Percentiles rank a stretch among this genome's conserved stretches.
Evolutionary conservation across 2,797 vertebrate species (phyloP).

Genomic region (Pangasius djambal): DNA sequence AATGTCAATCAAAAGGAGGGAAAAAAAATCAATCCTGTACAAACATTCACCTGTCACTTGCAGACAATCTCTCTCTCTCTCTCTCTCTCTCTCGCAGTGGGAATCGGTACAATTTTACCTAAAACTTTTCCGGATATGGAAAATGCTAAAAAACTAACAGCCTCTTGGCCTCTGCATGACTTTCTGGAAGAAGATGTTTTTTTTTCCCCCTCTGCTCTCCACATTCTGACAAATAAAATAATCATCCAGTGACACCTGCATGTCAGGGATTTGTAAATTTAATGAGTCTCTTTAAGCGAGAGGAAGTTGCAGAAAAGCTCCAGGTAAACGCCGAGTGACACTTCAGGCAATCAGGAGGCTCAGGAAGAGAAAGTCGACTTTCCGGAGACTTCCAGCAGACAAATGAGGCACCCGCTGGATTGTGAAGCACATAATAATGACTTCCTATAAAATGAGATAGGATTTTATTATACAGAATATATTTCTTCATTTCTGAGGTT

Average conservation of each 20-base stretch:
- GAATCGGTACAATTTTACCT: background rate
- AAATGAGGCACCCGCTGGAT: constrained; percentile 28
- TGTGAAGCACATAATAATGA: constrained; percentile 13
- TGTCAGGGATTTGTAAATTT: constrained; percentile 48
- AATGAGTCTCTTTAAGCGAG: constrained; percentile 44
- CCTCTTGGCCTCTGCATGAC: constrained; percentile 7
- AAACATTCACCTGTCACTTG: background rate
- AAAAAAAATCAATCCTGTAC: background rate
- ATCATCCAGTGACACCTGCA: constrained; percentile 33
- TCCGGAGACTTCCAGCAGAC: constrained; percentile 46
- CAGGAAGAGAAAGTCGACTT: constrained; percentile 36
- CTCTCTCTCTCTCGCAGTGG: background rate
- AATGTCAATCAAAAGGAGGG: background rate
- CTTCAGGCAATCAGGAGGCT: constrained; percentile 49
- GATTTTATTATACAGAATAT: background rate
- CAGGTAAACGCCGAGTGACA: constrained; percentile 48
- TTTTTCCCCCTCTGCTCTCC: background rate
- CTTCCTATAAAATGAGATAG: background rate
- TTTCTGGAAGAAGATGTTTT: background rate
- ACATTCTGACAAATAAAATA: constrained; percentile 34
- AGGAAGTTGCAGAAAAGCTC: constrained; percentile 39
- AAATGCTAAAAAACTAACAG: background rate
- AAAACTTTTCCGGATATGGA: background rate
- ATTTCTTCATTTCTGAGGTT: background rate
- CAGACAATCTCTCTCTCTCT: background rate